phyloP scores from a whole-genome alignment of 2,113 vertebrate species.

The Etheostoma cragini region DNA sequence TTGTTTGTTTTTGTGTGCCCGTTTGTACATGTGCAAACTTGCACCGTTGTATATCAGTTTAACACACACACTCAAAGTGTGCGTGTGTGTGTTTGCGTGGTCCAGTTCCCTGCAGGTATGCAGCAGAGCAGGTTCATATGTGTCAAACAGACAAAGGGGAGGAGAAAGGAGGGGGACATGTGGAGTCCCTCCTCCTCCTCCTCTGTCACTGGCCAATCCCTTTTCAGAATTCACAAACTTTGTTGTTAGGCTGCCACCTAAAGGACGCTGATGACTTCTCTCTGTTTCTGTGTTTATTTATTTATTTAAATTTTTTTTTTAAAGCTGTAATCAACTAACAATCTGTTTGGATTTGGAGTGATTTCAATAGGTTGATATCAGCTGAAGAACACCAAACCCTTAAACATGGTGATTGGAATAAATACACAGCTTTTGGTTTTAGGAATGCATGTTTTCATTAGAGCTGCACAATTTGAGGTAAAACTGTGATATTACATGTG shows the following conservation, averaged over 20 bases:
- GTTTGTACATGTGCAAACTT: constrained; percentile 12
- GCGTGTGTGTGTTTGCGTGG: constrained; percentile 32
- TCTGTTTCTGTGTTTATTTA: neutral
- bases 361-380: neutral
- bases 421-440: neutral
- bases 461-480: too few species aligned
- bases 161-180: constrained; percentile 12
- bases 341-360: neutral
- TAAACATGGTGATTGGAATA: neutral
- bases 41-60: neutral
- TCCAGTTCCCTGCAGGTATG: constrained; percentile 55
- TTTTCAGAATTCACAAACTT: neutral
- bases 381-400: neutral
- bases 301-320: neutral
- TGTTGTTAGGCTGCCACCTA: constrained; percentile 66
- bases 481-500: too few species aligned
- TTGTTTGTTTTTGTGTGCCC: constrained; percentile 20
- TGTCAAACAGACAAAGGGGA: constrained; percentile 31
- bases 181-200: constrained; percentile 29
- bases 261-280: constrained; percentile 21
- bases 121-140: constrained; percentile 67
- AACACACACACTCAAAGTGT: neutral
- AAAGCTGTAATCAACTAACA: neutral
- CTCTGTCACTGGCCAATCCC: neutral
- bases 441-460: neutral